A percentile compares a stretch with the other conserved stretches of the same genome.
These are phyloP conservation scores for Spheniscus humboldti DNA, from an alignment of 2,797 vertebrate genomes.

Conservation along the genomic window DNA sequence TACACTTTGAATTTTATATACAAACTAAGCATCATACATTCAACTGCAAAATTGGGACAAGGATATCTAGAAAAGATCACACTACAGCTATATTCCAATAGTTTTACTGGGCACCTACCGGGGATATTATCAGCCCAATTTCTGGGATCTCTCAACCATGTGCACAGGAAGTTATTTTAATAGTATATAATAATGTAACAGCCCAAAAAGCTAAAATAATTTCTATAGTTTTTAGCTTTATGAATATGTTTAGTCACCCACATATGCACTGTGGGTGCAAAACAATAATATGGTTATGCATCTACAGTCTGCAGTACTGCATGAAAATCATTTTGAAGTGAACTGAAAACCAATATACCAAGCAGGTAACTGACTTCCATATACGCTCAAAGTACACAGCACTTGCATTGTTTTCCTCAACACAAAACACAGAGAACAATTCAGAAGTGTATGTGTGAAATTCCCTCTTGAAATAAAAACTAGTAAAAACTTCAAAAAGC, in stretches of 20 bases:
- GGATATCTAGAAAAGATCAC: neutral
- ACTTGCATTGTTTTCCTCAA: neutral
- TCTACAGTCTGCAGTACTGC: neutral
- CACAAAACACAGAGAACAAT: neutral
- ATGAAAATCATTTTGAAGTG: neutral
- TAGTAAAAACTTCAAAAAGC: neutral
- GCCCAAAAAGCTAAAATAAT: neutral
- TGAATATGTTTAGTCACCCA: neutral
- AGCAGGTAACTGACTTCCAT: neutral
- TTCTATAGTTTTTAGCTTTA: neutral
- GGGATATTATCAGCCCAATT: neutral
- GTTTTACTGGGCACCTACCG: accelerated
- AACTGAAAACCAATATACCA: neutral
- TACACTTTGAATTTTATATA: neutral
- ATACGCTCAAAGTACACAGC: neutral
- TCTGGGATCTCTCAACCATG: neutral
- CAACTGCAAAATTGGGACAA: neutral
- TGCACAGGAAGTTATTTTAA: neutral
- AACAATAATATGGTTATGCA: neutral
- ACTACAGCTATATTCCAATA: neutral
- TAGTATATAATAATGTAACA: neutral
- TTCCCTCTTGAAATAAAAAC: neutral
- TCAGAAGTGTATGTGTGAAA: neutral
- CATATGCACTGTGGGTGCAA: neutral
- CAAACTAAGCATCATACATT: neutral